Evolutionary conservation across 2,113 vertebrate genomes (phyloP), one percentile per base, ranked within the genome.

Genomic region (Aegithalos caudatus): DNA sequence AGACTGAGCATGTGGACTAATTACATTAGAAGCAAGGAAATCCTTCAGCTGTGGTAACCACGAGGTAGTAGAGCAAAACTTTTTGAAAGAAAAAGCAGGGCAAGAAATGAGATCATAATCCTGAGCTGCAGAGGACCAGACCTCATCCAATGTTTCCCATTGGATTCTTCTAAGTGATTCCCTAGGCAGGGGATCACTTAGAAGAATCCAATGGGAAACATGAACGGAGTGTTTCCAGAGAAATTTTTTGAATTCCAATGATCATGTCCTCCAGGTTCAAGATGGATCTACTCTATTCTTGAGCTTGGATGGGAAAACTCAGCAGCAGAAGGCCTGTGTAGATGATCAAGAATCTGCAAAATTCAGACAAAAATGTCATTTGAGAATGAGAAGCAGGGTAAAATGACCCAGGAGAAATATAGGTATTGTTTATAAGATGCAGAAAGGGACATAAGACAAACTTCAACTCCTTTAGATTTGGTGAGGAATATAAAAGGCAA

Each of bases 391-490:
- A 78, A 64, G 10, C 4, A 73, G 9, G 6, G 4, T 70, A 40
- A 81, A 8, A 67, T 50, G 45, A 77, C 9, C 9, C 11, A 69
- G 4, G 6, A 81, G 19, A 77, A 81, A 21, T 53, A 62, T 0
- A 76, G 9, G 23, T 15, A 6, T n/a, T 72, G 12, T 10, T 47
- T 11, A 22, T n/a, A 74, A 60, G 22, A 47, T 61, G 11, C 8
- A 56, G 29, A 20, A 11, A 79, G 14, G 4, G 9, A 56, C 17
- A 22, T 65, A 70, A 22, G 25, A 85, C 6, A 79, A 74, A 31
- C 9, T 25, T 86, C 3, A 38, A 42, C 1, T 1, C 9, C 20
- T 24, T 56, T 71, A 24, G 12, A 42, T 9, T 2, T 1, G 4
- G 4, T 42, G 8, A 83, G 19, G 25, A 73, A 60, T 9, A 31